Evolutionary conservation across 2,797 vertebrate species (phyloP).

Genomic region (Lepilemur ruficaudatus): DNA sequence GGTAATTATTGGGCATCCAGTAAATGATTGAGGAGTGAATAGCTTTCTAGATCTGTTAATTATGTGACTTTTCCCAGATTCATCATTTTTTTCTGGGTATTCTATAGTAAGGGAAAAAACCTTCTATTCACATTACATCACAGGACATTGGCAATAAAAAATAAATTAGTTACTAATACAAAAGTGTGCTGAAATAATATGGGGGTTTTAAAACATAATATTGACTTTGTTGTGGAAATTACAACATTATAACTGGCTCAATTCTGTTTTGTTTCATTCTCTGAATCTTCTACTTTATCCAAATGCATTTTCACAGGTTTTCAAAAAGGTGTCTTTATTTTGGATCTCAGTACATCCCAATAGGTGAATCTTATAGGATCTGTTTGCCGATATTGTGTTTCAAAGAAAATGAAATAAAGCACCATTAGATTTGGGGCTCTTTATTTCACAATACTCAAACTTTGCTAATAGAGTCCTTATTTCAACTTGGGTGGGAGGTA

Average conservation of each 20-base stretch:
- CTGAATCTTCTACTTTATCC: neutral
- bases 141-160: neutral
- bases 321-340: neutral
- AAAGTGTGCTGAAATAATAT: neutral
- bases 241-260: neutral
- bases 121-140: neutral
- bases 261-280: neutral
- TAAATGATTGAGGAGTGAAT: neutral
- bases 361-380: neutral
- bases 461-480: conserved; percentile 17
- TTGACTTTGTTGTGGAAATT: neutral
- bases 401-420: neutral
- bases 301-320: neutral
- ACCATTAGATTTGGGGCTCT: neutral
- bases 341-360: neutral
- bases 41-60: neutral
- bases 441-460: neutral
- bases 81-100: neutral
- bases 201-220: neutral
- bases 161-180: neutral
- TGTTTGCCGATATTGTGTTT: neutral
- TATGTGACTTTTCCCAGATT: neutral
- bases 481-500: conserved; percentile 53
- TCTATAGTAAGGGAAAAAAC: neutral
- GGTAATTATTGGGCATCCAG: neutral